phyloP scores from a whole-genome alignment of 2,797 vertebrate species.

The Macropus fuliginosus region DNA sequence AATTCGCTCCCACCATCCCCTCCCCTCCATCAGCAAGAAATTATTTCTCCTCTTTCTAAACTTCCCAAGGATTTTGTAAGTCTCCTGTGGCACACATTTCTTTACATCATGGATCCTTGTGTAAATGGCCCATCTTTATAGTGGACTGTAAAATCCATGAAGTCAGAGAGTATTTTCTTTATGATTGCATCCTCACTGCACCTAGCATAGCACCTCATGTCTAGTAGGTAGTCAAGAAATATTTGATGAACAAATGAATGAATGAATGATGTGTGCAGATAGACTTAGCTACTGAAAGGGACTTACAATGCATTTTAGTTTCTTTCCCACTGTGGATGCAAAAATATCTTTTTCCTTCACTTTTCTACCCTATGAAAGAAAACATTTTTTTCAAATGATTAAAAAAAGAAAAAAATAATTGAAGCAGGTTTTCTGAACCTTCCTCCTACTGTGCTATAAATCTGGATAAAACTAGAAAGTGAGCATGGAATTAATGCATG shows the following conservation, averaged over 20 bases:
- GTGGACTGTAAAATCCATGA: neutral
- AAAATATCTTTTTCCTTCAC: neutral
- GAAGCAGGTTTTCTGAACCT: constrained; percentile 17
- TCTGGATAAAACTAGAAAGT: constrained; percentile 29
- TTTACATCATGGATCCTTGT: neutral
- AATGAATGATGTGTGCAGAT: neutral
- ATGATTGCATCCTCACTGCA: neutral
- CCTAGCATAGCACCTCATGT: neutral
- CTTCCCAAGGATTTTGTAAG: neutral
- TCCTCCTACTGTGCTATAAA: neutral
- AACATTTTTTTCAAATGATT: constrained; percentile 29
- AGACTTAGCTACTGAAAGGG: neutral
- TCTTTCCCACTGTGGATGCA: neutral
- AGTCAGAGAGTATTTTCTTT: neutral
- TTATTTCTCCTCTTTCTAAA: neutral
- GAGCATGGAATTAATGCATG: neutral
- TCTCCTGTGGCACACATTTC: neutral
- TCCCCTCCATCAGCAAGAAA: neutral
- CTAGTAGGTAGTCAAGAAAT: neutral
- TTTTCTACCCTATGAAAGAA: neutral
- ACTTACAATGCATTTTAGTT: neutral
- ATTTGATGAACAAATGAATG: constrained; percentile 7
- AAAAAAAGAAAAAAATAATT: constrained; percentile 35
- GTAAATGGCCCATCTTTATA: neutral
- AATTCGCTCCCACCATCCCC: neutral